Base-by-base conservation (phyloP, 2,797 vertebrate genomes). In the Sebastes cheni region DNA sequence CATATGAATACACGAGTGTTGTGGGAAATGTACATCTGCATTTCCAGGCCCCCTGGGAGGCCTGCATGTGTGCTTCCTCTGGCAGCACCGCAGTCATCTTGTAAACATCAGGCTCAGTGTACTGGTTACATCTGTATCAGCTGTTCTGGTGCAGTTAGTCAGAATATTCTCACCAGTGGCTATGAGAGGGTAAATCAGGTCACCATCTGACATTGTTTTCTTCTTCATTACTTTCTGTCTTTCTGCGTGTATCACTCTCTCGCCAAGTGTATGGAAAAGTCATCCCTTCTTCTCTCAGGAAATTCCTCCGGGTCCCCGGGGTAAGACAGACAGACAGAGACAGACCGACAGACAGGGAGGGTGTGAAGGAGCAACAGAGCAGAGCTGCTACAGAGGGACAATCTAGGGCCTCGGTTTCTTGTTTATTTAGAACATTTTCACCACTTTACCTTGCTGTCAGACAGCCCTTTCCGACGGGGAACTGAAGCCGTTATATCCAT, bases 281-380 rank as follows among this genome's bases (percentile, higher is more conserved):
- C 85, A 79, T 88, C 88, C 67, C 25, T 85, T 23, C 80, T 85
- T 87, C 65, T 85, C 68, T 85, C 91, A 93, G 91, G 92, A 93
- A 93, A 93, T 93, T 92, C 91, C 86, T 88, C 46, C 22, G 62
- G 2, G 25, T 91, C 88, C 82, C 88, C 23, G 30, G 90, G 81
- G 90, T 68, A 8, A 60, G 59, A 67, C 25, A 67, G 80, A 29
- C 20, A 3, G n/a, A 62, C 2, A 12, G 30, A 78, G 79, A 61
- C 70, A 56, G 62, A 67, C 29, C 64, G 80, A 25, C 20, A 3
- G n/a, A 62, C 2, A 12, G 30, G 12, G 5, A 36, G 10, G 68
- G 32, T 80, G 82, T 79, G 85, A 84, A 61, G 60, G 80, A 86
- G 73, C 62, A 77, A 12, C 74, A 67, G 70, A 23, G 80, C 71